A percentile compares a stretch with the other conserved stretches of the same genome.
phyloP scores from a whole-genome alignment of 1,140 invertebrate genomes.

The Anadara kagoshimensis region DNA sequence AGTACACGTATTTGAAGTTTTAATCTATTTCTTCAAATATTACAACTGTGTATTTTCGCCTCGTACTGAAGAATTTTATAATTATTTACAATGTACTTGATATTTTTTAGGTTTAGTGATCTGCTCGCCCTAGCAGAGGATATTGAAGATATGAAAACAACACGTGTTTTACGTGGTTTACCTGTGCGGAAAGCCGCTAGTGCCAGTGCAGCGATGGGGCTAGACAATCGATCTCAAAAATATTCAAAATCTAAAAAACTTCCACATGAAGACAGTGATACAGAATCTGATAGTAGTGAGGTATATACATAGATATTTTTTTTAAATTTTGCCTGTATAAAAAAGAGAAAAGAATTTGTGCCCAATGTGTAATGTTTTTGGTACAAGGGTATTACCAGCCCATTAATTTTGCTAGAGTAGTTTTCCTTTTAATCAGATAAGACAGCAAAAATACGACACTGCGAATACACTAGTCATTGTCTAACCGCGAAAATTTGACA shows the following conservation, averaged over 20 bases:
- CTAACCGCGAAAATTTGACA: no score
- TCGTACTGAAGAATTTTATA: background rate
- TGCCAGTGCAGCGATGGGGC: conserved; percentile 49
- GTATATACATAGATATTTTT: conserved; percentile 73
- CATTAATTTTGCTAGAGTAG: no score
- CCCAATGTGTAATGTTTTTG: no score
- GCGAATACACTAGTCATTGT: no score
- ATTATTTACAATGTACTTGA: background rate
- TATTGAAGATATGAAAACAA: conserved; percentile 80
- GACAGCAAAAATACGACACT: no score
- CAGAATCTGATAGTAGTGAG: conserved; percentile 87
- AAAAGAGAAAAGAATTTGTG: no score
- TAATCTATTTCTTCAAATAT: no score
- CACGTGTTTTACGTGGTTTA: conserved; percentile 64
- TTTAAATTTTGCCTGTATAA: no score
- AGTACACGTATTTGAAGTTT: no score
- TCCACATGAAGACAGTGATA: conserved; percentile 76
- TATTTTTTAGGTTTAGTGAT: conserved; percentile 82
- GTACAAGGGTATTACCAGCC: no score
- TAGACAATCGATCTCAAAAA: conserved; percentile 54
- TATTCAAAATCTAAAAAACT: conserved; percentile 72
- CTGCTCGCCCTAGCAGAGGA: conserved; percentile 91
- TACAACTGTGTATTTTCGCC: background rate
- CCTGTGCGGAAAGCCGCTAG: conserved; percentile 63
- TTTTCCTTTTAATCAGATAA: no score